Conservation (phyloP, 37 sponge, comb jelly and placozoan genomes). For the Bolinopsis microptera region DNA sequence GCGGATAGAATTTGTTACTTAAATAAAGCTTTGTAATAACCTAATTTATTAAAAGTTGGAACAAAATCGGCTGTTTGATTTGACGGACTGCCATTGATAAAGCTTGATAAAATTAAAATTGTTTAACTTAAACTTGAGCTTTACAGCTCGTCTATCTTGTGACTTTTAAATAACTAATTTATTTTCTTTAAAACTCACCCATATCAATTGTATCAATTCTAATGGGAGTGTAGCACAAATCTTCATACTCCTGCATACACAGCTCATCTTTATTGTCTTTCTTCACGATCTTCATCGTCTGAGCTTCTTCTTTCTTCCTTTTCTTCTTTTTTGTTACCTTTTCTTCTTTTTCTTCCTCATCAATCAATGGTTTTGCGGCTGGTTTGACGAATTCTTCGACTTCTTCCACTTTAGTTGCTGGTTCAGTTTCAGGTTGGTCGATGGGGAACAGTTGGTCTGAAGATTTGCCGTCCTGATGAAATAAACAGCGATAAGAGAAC, state of each 20-base stretch:
- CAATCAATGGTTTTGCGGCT: neutral
- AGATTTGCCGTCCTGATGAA: neutral
- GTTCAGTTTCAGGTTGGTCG: neutral
- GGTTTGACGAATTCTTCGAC: neutral
- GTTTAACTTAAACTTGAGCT: no score
- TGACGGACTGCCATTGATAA: no score
- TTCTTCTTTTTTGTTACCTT: neutral
- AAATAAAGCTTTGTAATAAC: no score
- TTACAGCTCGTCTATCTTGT: no score
- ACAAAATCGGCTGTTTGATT: no score
- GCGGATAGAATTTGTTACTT: no score
- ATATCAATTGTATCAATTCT: conserved; percentile 59
- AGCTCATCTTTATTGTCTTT: conserved; percentile 36
- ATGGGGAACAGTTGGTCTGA: neutral
- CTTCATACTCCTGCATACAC: conserved; percentile 61
- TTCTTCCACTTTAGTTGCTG: neutral
- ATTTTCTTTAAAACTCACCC: conserved; percentile 46
- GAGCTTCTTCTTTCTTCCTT: conserved; percentile 4
- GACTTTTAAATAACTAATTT: no score
- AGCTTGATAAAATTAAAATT: no score
- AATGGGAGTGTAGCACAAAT: conserved; percentile 54
- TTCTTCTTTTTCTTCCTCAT: no score
- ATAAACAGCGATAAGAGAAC: no score
- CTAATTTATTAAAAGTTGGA: no score
- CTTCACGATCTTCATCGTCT: conserved; percentile 9